Conservation (phyloP, 2,113 vertebrate genomes). For the Protobothrops mucrosquamatus region DNA sequence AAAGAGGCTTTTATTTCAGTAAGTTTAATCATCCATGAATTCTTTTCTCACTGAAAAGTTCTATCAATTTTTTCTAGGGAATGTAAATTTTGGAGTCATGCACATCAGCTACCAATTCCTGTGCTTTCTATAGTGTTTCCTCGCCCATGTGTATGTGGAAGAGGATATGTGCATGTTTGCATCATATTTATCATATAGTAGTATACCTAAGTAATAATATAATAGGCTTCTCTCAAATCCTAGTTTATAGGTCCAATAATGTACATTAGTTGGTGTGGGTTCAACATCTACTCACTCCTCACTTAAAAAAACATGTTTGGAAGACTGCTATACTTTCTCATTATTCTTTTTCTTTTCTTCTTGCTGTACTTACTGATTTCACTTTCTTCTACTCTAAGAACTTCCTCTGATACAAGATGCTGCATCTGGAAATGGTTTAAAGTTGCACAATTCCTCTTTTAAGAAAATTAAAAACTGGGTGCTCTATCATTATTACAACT, state of each 20-base stretch:
- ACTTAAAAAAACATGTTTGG: conserved; percentile 40
- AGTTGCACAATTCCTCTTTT: not conserved
- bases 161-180: not conserved
- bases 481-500: conserved; percentile 9
- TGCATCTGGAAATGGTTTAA: not conserved
- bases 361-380: conserved; percentile 6
- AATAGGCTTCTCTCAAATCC: not conserved
- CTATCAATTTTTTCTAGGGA: conserved; percentile 37
- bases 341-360: conserved; percentile 17
- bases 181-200: conserved; percentile 2
- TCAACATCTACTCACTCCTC: not conserved
- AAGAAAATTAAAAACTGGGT: conserved; percentile 18
- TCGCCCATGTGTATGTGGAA: not conserved
- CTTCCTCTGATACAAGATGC: not conserved
- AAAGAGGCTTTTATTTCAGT: conserved; percentile 99
- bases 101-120: not conserved
- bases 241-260: conserved; percentile 1
- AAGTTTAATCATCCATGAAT: conserved; percentile 81
- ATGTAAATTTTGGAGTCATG: conserved; percentile 34
- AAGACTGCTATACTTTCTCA: conserved; percentile 33
- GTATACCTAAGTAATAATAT: not conserved
- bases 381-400: not conserved
- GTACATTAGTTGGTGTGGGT: not conserved
- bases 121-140: not conserved
- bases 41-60: conserved; percentile 58